Evolutionary conservation across 1,140 invertebrate species (phyloP).

Genomic region (Zaprionus lachaisei): DNA sequence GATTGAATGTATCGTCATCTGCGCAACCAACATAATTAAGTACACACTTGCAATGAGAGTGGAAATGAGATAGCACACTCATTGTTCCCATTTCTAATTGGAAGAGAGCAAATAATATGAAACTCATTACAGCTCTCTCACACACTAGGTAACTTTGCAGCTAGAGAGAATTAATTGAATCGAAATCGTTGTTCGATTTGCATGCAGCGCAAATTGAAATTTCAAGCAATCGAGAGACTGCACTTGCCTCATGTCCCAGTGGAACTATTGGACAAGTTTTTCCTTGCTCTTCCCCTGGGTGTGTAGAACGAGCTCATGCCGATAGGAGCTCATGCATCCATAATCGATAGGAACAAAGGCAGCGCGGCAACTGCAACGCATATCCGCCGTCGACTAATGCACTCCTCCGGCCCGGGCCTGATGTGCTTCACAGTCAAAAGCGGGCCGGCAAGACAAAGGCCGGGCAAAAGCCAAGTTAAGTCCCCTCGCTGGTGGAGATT

Average conservation of each 20-base stretch:
- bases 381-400: conserved; percentile 24
- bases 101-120: background rate
- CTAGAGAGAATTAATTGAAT: conserved; percentile 25
- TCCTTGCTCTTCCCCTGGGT: conserved; percentile 38
- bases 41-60: background rate
- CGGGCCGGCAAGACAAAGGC: conserved; percentile 36
- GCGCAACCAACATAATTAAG: background rate
- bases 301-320: background rate
- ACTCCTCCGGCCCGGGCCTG: conserved; percentile 19
- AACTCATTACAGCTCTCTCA: conserved; percentile 3
- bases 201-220: conserved; percentile 38
- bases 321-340: conserved; percentile 55
- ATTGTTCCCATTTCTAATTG: background rate
- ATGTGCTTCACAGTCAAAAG: conserved; percentile 18
- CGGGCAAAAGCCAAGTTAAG: conserved; percentile 22
- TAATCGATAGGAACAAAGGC: conserved; percentile 66
- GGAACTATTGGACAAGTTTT: conserved; percentile 67
- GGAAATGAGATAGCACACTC: background rate
- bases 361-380: background rate
- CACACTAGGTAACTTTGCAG: background rate
- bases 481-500: conserved; percentile 5
- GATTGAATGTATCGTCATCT: background rate
- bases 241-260: conserved; percentile 64
- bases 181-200: conserved; percentile 39
- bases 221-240: conserved; percentile 56